phyloP scores from a whole-genome alignment of 2,888 invertebrate genomes.

The Laothoe populi region DNA sequence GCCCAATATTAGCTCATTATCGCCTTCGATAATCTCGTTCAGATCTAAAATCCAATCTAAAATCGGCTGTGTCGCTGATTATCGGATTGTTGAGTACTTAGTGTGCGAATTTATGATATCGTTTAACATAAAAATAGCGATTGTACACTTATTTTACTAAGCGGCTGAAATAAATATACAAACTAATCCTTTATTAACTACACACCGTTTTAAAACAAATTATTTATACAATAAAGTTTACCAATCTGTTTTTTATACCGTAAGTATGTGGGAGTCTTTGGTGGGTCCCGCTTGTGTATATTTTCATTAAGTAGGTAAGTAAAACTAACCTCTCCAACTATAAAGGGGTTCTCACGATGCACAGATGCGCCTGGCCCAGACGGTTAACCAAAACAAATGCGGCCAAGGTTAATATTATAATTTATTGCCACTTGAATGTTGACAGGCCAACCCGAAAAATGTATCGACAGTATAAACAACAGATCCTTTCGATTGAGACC shows the following conservation, averaged over 20 bases:
- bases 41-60: slow-evolving; percentile 53
- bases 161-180: not conserved
- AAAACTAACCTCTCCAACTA: slow-evolving; percentile 39
- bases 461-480: slow-evolving; percentile 70
- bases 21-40: slow-evolving; percentile 51
- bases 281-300: slow-evolving; percentile 17
- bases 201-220: slow-evolving; percentile 18
- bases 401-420: slow-evolving; percentile 80
- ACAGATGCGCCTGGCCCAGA: slow-evolving; percentile 66
- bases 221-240: slow-evolving; percentile 28
- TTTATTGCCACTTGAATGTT: slow-evolving; percentile 77
- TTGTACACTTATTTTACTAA: no score
- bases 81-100: slow-evolving; percentile 30
- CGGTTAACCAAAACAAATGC: slow-evolving; percentile 76
- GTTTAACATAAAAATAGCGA: no score
- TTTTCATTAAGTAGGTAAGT: slow-evolving; percentile 26
- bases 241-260: slow-evolving; percentile 3
- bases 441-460: slow-evolving; percentile 68
- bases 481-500: slow-evolving; percentile 46
- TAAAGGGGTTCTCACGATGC: slow-evolving; percentile 72
- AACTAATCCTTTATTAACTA: slow-evolving; percentile 11
- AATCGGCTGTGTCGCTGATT: slow-evolving; percentile 45
- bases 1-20: slow-evolving; percentile 52
- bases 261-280: slow-evolving; percentile 14
- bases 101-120: slow-evolving; percentile 3